Percentiles rank a stretch among this genome's conserved stretches.
Evolutionary conservation across 1,140 invertebrate species (phyloP).

Genomic region (Brachionus plicatilis): DNA sequence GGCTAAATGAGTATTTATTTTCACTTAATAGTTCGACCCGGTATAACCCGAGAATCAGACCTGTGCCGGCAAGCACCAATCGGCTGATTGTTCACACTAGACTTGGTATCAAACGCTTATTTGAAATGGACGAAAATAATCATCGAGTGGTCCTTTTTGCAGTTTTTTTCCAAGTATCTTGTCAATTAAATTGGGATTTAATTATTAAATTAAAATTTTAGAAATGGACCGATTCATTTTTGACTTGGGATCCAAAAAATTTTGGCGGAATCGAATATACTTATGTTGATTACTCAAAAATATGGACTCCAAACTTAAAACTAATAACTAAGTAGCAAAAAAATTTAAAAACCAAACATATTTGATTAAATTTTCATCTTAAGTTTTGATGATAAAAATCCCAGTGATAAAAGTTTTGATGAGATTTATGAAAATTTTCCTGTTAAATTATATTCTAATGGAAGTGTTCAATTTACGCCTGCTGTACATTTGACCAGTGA

Average conservation of each 20-base stretch:
- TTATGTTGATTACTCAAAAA: slow-evolving; percentile 39
- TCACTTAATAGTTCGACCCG: neutral
- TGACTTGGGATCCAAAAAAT: slow-evolving; percentile 15
- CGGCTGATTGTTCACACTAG: neutral
- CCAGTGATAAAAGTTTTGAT: neutral
- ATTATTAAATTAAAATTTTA: neutral
- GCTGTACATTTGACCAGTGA: slow-evolving; percentile 9
- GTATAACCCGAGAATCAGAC: slow-evolving; percentile 35
- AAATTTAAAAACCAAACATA: neutral
- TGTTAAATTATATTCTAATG: neutral
- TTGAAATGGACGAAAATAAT: slow-evolving; percentile 36
- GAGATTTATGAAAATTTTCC: slow-evolving; percentile 11
- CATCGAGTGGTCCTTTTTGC: slow-evolving; percentile 8
- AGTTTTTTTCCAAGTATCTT: neutral
- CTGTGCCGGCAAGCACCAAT: neutral
- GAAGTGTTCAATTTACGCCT: slow-evolving; percentile 25
- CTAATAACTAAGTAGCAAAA: neutral
- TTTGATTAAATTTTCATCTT: neutral
- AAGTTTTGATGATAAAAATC: neutral
- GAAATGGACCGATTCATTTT: slow-evolving; percentile 32
- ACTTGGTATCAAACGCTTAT: slow-evolving; percentile 13
- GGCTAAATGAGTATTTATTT: slow-evolving; percentile 19
- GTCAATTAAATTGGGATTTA: neutral
- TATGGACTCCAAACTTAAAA: slow-evolving; percentile 18
- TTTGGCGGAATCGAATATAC: slow-evolving; percentile 15